A percentile compares a stretch with the other conserved stretches of the same genome.
Conservation (phyloP, 2,797 vertebrate species). For the Oreochromis grahami region DNA sequence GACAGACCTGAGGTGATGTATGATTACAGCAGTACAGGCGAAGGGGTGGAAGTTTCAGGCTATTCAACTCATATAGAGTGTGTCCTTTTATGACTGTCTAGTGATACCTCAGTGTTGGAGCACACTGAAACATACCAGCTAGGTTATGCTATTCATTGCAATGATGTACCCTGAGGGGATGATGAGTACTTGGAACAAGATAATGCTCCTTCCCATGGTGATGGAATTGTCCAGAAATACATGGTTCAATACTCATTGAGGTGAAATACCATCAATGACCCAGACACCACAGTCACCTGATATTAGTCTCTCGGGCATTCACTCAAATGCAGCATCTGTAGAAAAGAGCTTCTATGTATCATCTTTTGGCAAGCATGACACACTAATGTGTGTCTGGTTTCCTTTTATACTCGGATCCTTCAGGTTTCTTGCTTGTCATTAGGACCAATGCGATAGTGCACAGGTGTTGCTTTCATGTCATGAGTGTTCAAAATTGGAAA, state of each 20-base stretch:
- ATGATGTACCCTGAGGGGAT: conserved; percentile 27
- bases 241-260: conserved; percentile 19
- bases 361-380: neutral
- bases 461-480: neutral
- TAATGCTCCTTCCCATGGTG: conserved; percentile 9
- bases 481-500: neutral
- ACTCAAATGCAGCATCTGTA: conserved; percentile 1
- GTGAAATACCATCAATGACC: conserved; percentile 10
- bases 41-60: conserved; percentile 19
- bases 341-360: neutral
- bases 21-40: conserved; percentile 36
- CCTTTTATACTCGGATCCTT: neutral
- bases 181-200: conserved; percentile 28
- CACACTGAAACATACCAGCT: conserved; percentile 35
- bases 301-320: neutral
- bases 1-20: conserved; percentile 49
- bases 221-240: conserved; percentile 19
- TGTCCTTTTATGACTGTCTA: conserved; percentile 36
- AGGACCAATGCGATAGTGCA: neutral
- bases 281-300: neutral
- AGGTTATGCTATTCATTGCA: conserved; percentile 28
- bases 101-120: conserved; percentile 29
- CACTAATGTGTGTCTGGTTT: conserved; percentile 2
- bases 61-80: conserved; percentile 37
- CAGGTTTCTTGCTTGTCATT: neutral